These are phyloP conservation scores for Actinernus sp. DNA, from an alignment of 92 coral and sea anemone species.

Conservation along the genomic window DNA sequence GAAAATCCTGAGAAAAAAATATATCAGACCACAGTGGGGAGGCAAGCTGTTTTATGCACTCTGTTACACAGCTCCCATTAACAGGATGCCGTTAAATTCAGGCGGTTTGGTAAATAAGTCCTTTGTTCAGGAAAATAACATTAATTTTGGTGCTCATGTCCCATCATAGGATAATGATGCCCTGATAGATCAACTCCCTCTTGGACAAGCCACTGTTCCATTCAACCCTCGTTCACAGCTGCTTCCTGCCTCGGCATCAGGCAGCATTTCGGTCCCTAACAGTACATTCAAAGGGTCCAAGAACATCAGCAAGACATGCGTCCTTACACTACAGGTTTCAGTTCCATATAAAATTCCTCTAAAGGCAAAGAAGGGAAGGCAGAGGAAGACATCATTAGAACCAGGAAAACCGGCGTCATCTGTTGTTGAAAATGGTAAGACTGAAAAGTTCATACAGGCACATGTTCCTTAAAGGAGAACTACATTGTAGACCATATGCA, in stretches of 20 bases:
- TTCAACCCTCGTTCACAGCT: constrained; percentile 95
- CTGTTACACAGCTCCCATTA: too few relatives aligned
- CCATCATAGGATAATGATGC: constrained; percentile 74
- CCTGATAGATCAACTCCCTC: constrained; percentile 78
- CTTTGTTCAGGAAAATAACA: not conserved
- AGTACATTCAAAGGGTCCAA: constrained; percentile 76
- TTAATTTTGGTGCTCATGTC: constrained; percentile 1
- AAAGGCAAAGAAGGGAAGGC: constrained; percentile 55
- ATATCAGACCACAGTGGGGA: too few relatives aligned
- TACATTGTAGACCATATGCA: too few relatives aligned
- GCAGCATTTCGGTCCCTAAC: constrained; percentile 86
- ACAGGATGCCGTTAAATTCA: too few relatives aligned
- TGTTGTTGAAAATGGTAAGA: constrained; percentile 13
- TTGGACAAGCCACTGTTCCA: constrained; percentile 93
- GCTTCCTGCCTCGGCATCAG: constrained; percentile 79
- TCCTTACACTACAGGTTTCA: constrained; percentile 88
- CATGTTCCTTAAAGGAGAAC: too few relatives aligned
- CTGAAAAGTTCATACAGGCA: not conserved
- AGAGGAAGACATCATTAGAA: constrained; percentile 36
- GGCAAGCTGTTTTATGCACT: too few relatives aligned
- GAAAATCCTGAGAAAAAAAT: too few relatives aligned
- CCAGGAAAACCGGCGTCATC: not conserved
- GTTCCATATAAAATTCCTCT: constrained; percentile 77
- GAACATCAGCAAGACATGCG: constrained; percentile 74
- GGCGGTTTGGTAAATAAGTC: too few relatives aligned